These are phyloP conservation scores for Drosophila maculinotata DNA, from an alignment of 2,888 invertebrate genomes.

Conservation along the genomic window DNA sequence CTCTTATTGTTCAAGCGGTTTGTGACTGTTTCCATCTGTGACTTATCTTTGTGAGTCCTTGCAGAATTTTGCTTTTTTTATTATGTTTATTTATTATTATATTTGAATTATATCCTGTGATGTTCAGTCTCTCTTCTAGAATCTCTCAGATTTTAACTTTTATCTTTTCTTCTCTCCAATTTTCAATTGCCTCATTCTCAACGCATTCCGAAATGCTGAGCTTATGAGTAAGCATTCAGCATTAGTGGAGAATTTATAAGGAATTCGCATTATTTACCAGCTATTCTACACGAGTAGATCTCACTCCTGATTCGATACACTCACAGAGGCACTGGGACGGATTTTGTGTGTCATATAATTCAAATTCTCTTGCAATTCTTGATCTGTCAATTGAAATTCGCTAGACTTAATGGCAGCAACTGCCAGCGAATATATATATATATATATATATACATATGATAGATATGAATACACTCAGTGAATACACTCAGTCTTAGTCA, in stretches of 20 bases:
- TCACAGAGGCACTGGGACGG: conserved; percentile 1
- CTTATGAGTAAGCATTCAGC: conserved; percentile 5
- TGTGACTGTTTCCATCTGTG: background rate
- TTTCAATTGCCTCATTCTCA: conserved; percentile 1
- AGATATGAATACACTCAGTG: conserved; percentile 7
- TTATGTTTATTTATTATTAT: background rate
- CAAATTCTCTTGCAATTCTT: conserved; percentile 3
- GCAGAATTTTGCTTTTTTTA: no score
- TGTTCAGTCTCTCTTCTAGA: background rate
- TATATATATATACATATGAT: no score
- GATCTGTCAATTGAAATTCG: conserved; percentile 3
- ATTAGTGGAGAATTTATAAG: background rate
- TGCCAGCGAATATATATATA: no score
- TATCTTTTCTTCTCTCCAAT: background rate
- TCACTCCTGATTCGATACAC: conserved; percentile 4
- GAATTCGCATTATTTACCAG: conserved; percentile 15
- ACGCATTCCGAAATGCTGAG: background rate
- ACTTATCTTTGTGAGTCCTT: background rate
- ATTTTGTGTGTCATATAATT: conserved; percentile 8
- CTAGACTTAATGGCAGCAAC: background rate
- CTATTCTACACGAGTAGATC: background rate
- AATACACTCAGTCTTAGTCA: conserved; percentile 10
- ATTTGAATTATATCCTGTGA: no score
- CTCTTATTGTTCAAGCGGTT: no score
- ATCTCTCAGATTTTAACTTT: background rate